Percentiles rank a stretch among this genome's conserved stretches.
Conservation (phyloP, 2,113 vertebrate species). For the Proterorhinus semilunaris region DNA sequence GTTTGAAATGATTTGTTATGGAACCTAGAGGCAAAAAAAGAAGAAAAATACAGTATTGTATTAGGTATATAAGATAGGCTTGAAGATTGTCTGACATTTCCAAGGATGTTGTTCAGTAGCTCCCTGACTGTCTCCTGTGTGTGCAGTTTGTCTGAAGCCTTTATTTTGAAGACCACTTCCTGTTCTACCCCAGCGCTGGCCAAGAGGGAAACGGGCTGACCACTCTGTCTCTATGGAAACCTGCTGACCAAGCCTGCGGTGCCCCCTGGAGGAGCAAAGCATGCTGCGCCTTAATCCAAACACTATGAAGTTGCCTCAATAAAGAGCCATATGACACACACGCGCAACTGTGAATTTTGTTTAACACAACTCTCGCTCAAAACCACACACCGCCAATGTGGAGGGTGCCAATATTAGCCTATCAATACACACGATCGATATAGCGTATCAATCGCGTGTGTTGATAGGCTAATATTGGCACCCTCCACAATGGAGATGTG, state of each 20-base stretch:
- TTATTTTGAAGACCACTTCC: conserved; percentile 6
- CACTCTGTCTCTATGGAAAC: conserved; percentile 24
- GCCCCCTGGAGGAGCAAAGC: conserved; percentile 35
- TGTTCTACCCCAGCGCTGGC: not conserved
- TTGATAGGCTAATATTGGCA: too few species aligned
- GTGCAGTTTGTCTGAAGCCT: conserved; percentile 3
- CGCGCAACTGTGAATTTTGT: not conserved
- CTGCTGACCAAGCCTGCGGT: conserved; percentile 13
- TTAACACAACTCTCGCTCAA: too few species aligned
- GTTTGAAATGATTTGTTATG: too few species aligned
- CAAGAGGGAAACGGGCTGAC: not conserved
- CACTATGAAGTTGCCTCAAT: not conserved
- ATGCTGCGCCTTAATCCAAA: not conserved
- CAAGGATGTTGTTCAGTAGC: not conserved
- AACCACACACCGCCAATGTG: too few species aligned
- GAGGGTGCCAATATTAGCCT: too few species aligned
- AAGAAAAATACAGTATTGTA: too few species aligned
- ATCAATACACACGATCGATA: too few species aligned
- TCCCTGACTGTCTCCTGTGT: not conserved
- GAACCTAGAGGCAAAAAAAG: too few species aligned
- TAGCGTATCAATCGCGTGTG: too few species aligned
- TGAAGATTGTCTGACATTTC: too few species aligned
- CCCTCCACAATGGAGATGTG: too few species aligned
- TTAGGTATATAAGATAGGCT: too few species aligned
- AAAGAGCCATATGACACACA: not conserved